These are phyloP conservation scores for Ophioderma brevispina DNA, from an alignment of 35 echinoderm and acorn worm genomes.

Conservation along the genomic window DNA sequence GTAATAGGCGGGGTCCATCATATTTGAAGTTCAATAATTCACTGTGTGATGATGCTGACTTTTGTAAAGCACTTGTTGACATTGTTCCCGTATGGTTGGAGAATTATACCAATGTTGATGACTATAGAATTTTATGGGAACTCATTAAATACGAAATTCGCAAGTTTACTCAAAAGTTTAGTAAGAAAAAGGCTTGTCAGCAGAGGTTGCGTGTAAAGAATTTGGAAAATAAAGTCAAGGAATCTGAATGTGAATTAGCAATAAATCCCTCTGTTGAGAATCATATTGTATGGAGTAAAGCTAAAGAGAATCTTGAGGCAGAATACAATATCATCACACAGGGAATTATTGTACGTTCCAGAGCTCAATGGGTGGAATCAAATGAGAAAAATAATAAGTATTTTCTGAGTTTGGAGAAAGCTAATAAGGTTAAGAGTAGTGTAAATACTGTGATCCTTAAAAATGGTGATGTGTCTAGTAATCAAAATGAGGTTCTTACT, in stretches of 20 bases:
- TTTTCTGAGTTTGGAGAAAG: slow-evolving; percentile 4
- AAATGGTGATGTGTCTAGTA: background rate
- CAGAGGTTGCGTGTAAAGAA: background rate
- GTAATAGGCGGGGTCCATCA: too few species aligned
- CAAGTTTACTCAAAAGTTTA: background rate
- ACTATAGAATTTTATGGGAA: background rate
- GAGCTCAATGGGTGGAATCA: background rate
- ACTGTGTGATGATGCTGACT: too few species aligned
- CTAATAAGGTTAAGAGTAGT: background rate
- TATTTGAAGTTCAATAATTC: too few species aligned
- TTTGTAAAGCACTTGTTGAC: too few species aligned
- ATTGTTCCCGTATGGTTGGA: too few species aligned
- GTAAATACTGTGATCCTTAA: background rate
- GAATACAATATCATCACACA: background rate
- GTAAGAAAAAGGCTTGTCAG: background rate
- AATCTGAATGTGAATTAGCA: background rate
- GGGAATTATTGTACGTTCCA: background rate
- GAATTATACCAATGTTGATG: background rate
- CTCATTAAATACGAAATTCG: background rate
- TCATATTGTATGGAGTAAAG: background rate
- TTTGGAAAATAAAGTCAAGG: background rate
- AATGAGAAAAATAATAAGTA: slow-evolving; percentile 2
- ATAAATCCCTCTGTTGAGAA: background rate
- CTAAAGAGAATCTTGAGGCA: background rate
- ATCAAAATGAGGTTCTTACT: background rate